These are phyloP conservation scores for Tragelaphus scriptus DNA, from an alignment of 2,113 vertebrate genomes.

Conservation along the genomic window DNA sequence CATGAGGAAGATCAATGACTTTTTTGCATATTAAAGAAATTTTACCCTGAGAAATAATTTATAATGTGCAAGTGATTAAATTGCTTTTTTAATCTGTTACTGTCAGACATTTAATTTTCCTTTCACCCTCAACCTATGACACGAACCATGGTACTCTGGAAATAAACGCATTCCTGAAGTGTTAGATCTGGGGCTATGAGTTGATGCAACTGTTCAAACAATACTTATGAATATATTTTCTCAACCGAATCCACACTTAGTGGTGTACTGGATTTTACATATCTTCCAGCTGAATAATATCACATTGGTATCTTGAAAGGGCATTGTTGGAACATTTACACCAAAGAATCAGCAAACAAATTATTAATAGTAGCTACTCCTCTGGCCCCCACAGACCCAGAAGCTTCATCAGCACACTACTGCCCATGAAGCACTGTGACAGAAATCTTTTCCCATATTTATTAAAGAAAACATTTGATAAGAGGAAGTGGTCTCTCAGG, in stretches of 20 bases:
- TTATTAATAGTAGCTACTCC: not conserved
- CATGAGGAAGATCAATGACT: not conserved
- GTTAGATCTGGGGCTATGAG: not conserved
- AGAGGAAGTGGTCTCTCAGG: not conserved
- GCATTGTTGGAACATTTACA: not conserved
- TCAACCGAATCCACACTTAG: not conserved
- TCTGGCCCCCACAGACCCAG: not conserved
- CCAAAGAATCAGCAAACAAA: not conserved
- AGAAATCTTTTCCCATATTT: not conserved
- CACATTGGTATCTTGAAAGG: not conserved
- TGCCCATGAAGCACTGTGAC: not conserved
- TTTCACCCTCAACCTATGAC: not conserved
- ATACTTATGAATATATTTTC: not conserved
- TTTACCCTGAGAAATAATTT: constrained; percentile 28
- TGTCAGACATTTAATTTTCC: constrained; percentile 3
- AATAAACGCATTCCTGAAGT: not conserved
- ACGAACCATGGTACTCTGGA: not conserved
- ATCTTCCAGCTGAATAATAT: not conserved
- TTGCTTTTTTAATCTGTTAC: constrained; percentile 11
- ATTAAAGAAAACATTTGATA: not conserved
- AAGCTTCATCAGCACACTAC: not conserved
- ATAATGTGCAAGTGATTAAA: constrained; percentile 21
- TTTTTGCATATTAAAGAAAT: not conserved
- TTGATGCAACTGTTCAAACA: not conserved
- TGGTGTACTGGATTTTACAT: not conserved